Evolutionary conservation across 2,797 vertebrate genomes (phyloP).

Genomic region (Setipinna tenuifilis): DNA sequence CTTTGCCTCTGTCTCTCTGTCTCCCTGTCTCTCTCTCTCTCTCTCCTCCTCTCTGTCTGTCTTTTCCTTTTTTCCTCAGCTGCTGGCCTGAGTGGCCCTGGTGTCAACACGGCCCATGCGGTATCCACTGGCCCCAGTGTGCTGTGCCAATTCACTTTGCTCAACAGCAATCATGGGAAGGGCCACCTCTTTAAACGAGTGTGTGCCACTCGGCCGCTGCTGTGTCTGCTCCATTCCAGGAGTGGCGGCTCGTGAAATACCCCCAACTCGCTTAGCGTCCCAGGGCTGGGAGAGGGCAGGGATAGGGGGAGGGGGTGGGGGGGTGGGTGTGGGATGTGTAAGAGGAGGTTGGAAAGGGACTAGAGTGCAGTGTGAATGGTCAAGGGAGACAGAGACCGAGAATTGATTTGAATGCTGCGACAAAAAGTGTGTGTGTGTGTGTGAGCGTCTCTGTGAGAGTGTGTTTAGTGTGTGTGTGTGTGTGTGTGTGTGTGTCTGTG

Average conservation of each 20-base stretch:
- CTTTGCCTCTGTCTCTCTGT: not conserved
- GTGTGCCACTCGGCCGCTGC: conserved; percentile 49
- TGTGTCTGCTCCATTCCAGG: conserved; percentile 39
- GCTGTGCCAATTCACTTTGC: conserved; percentile 51
- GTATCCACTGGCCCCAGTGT: conserved; percentile 39
- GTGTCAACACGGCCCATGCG: not conserved
- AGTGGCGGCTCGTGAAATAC: conserved; percentile 27
- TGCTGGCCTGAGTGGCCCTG: not conserved
- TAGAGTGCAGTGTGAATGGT: not conserved
- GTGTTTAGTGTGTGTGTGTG: not conserved
- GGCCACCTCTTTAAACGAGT: conserved; percentile 56
- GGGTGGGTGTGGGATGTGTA: not conserved
- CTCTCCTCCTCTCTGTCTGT: not conserved
- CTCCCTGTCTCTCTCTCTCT: not conserved
- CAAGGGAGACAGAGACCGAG: not conserved
- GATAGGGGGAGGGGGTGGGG: not conserved
- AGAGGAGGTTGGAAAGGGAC: not conserved
- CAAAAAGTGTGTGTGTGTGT: not conserved
- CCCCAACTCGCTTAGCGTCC: not conserved
- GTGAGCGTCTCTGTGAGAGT: not conserved
- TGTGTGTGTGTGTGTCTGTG: not conserved
- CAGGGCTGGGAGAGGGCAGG: conserved; percentile 8
- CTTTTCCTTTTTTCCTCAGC: not conserved
- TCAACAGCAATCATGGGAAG: conserved; percentile 61
- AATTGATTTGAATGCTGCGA: not conserved